Conservation (phyloP, 2,113 vertebrate species). For the Poecilia latipinna region DNA sequence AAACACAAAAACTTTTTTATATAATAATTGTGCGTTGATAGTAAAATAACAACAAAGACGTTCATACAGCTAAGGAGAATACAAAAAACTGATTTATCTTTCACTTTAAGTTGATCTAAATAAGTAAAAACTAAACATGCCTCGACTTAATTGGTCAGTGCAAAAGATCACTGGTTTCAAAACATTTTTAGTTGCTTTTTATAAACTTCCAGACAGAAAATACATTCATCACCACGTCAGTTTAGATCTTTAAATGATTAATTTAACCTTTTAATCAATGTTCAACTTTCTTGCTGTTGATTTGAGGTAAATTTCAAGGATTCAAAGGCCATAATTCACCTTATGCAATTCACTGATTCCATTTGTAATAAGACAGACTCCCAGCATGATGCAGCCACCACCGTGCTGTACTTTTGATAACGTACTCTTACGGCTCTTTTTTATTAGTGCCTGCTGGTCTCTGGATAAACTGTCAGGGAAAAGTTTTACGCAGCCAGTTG, state of each 20-base stretch:
- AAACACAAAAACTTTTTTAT: background rate
- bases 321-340: too few relatives aligned
- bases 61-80: too few relatives aligned
- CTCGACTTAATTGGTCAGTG: background rate
- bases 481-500: too few relatives aligned
- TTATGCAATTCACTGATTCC: too few relatives aligned
- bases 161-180: background rate
- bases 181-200: background rate
- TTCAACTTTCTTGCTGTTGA: background rate
- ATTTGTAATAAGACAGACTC: too few relatives aligned
- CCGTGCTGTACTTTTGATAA: too few relatives aligned
- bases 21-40: background rate
- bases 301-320: background rate
- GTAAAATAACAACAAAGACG: background rate
- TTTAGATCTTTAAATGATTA: background rate
- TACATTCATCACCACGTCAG: background rate
- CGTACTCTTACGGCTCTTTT: too few relatives aligned
- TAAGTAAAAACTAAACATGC: too few relatives aligned
- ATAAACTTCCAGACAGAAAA: background rate
- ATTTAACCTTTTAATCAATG: too few relatives aligned
- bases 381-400: too few relatives aligned
- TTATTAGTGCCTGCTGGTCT: too few relatives aligned
- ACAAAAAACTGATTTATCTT: background rate
- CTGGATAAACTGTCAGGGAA: too few relatives aligned
- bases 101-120: background rate